phyloP scores from a whole-genome alignment of 2,797 vertebrate genomes.

The Protosalanx chinensis region DNA sequence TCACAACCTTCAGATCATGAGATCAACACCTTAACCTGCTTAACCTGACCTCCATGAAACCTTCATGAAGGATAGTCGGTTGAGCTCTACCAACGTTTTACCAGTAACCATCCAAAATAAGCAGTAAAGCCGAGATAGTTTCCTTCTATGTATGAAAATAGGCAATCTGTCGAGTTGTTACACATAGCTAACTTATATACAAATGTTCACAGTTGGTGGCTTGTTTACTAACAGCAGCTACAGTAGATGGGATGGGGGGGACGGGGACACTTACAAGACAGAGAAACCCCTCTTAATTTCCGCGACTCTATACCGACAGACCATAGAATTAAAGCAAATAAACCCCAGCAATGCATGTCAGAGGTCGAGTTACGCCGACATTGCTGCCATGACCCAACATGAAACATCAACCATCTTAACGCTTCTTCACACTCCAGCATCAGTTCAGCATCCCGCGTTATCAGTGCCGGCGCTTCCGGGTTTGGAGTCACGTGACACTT shows the following conservation, averaged over 20 bases:
- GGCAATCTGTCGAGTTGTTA: too few species aligned
- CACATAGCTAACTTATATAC: too few species aligned
- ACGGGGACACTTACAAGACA: slow-evolving; percentile 66
- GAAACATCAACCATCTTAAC: slow-evolving; percentile 35
- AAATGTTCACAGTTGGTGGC: too few species aligned
- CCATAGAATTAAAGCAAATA: slow-evolving; percentile 49
- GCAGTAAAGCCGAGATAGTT: too few species aligned
- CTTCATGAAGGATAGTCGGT: too few species aligned
- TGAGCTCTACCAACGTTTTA: too few species aligned
- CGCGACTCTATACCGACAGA: slow-evolving; percentile 54
- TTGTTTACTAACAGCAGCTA: background rate
- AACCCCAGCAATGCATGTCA: slow-evolving; percentile 56
- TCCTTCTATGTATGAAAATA: too few species aligned
- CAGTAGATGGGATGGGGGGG: background rate
- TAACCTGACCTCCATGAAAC: too few species aligned
- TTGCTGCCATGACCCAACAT: background rate
- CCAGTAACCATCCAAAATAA: too few species aligned
- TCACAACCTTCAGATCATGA: too few species aligned
- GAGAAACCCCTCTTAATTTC: slow-evolving; percentile 73
- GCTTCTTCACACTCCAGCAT: slow-evolving; percentile 35
- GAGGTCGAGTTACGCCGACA: background rate
- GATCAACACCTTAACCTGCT: too few species aligned
- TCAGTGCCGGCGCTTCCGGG: slow-evolving; percentile 54
- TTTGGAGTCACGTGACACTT: slow-evolving; percentile 54
- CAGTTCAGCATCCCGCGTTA: slow-evolving; percentile 20